Base-by-base conservation (phyloP, 2,888 invertebrate species). In the Amitus sp. region DNA sequence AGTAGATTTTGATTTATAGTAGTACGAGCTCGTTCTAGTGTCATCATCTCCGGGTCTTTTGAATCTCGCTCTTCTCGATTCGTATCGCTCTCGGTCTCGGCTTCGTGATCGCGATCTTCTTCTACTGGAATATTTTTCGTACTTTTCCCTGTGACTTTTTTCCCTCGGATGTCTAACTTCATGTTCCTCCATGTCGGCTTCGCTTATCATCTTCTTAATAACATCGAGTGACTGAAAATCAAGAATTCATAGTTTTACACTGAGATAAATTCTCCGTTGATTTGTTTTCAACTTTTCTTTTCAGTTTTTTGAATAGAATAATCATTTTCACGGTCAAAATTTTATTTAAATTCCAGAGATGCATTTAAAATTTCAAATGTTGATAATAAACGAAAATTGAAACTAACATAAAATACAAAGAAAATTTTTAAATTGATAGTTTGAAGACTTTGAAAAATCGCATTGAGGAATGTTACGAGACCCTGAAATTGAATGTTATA, bases 181-280 rank as follows among this genome's bases (percentile, higher is more conserved):
- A 42, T 45, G 9, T 45, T 27, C n/a, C n/a, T n/a, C n/a, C n/a
- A n/a, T 27, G 40, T 86, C 85, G n/a, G 87, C 86, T 65, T 85
- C 83, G 18, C 71, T 75, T 39, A 87, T 80, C 84, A 85, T 82
- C 1, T 75, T 69, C 62, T 84, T 72, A 47, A 87, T 80, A 46
- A 81, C 82, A 52, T 84, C 82, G 58, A 87, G 70, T 10, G 87
- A 87, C 86, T 87, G 72, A 33, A 82, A 78, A 53, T 45, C 54
- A 61, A 37, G 60, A 52, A 50, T 10, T 9, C n/a, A n/a, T n/a
- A n/a, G n/a, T n/a, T n/a, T n/a, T n/a, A n/a, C n/a, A n/a, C n/a
- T n/a, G n/a, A 43, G 15, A 13, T 23, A 23, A 7, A 23, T 23
- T 23, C 7, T 3, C 7, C 7, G 23, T 7, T 23, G 23, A 23